Evolutionary conservation across 2,888 invertebrate genomes (phyloP).

Genomic region (Dexiosoma caninum): DNA sequence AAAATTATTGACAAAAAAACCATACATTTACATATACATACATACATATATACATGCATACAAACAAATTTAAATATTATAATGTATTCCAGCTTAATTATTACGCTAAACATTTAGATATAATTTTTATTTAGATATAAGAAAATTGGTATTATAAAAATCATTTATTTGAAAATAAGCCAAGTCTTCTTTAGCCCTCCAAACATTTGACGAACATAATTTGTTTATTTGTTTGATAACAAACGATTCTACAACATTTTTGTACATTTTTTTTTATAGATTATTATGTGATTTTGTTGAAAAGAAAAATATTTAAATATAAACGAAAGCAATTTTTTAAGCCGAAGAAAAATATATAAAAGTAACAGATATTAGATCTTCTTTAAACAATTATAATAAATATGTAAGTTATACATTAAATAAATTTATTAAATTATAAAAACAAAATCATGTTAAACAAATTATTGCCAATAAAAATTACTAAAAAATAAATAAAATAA

Average conservation of each 20-base stretch:
- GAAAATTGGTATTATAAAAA: slow-evolving; percentile 32
- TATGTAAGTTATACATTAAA: slow-evolving; percentile 53
- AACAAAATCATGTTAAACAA: slow-evolving; percentile 53
- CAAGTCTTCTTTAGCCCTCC: slow-evolving; percentile 58
- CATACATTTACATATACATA: too few species aligned
- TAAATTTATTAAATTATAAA: slow-evolving; percentile 50
- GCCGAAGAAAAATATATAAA: slow-evolving; percentile 34
- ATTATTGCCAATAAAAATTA: slow-evolving; percentile 54
- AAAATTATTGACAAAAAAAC: neutral
- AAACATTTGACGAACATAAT: slow-evolving; percentile 26
- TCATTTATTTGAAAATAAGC: slow-evolving; percentile 28
- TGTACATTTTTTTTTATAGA: slow-evolving; percentile 33
- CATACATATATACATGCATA: neutral
- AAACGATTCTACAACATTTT: slow-evolving; percentile 29
- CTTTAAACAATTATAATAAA: slow-evolving; percentile 44
- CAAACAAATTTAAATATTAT: slow-evolving; percentile 18
- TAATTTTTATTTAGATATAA: slow-evolving; percentile 51
- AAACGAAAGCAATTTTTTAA: slow-evolving; percentile 55
- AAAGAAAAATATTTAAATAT: slow-evolving; percentile 23
- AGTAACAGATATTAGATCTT: slow-evolving; percentile 46
- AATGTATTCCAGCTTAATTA: slow-evolving; percentile 53
- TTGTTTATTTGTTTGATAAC: slow-evolving; percentile 33
- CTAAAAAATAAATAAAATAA: slow-evolving; percentile 19
- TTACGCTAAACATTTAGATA: slow-evolving; percentile 54
- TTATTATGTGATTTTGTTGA: slow-evolving; percentile 36